Conservation (phyloP, 2,113 vertebrate genomes). For the Synodontis membranacea region DNA sequence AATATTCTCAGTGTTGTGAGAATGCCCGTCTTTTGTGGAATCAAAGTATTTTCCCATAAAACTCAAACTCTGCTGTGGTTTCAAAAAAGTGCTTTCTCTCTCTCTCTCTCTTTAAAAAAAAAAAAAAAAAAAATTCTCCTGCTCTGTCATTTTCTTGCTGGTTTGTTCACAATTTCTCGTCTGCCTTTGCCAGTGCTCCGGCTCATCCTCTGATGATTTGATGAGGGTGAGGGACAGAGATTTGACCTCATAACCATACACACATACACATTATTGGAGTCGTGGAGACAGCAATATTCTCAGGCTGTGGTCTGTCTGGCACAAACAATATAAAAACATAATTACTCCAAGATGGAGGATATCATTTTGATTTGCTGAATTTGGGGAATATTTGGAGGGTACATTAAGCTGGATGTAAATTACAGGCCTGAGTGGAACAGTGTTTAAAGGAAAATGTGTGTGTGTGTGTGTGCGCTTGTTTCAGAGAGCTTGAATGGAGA, state of each 20-base stretch:
- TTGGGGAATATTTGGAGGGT: slow-evolving; percentile 54
- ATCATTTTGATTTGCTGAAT: slow-evolving; percentile 56
- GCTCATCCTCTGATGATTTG: slow-evolving; percentile 46
- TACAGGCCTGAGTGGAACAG: slow-evolving; percentile 50
- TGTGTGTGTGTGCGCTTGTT: slow-evolving; percentile 10
- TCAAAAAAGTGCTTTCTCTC: slow-evolving; percentile 23
- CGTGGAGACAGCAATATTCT: slow-evolving; percentile 46
- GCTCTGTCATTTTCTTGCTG: slow-evolving; percentile 36
- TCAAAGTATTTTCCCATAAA: slow-evolving; percentile 65
- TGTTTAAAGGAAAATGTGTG: slow-evolving; percentile 45
- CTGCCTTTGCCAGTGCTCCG: slow-evolving; percentile 20
- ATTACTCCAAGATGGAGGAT: slow-evolving; percentile 56
- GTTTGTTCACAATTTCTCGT: slow-evolving; percentile 44
- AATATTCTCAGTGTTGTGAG: slow-evolving; percentile 15
- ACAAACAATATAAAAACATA: slow-evolving; percentile 51
- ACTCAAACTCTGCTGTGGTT: slow-evolving; percentile 53
- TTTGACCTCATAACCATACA: slow-evolving; percentile 44
- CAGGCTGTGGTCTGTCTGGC: slow-evolving; percentile 53
- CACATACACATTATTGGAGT: slow-evolving; percentile 41
- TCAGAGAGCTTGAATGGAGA: slow-evolving; percentile 23
- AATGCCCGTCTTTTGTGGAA: slow-evolving; percentile 51
- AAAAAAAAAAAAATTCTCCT: not conserved
- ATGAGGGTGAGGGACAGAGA: slow-evolving; percentile 37
- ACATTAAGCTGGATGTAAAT: slow-evolving; percentile 54
- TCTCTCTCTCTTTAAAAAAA: not conserved